These are phyloP conservation scores for Synergus japonicus DNA, from an alignment of 2,888 invertebrate species.

Conservation along the genomic window DNA sequence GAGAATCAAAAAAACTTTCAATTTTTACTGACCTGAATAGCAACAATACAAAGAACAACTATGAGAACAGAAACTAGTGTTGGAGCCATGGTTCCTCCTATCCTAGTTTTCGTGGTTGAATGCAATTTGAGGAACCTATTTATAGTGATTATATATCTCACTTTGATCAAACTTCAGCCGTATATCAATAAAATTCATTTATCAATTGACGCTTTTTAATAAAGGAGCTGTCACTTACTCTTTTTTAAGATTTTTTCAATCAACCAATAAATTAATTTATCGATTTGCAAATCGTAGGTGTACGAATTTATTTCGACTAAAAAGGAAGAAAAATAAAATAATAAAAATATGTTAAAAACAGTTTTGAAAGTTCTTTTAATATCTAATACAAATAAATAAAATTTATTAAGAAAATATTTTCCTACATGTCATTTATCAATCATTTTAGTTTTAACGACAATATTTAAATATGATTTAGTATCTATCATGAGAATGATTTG, in stretches of 20 bases:
- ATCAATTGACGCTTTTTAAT: neutral
- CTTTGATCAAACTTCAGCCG: neutral
- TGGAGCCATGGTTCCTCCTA: neutral
- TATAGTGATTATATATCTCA: neutral
- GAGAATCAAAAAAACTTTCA: neutral
- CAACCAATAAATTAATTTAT: neutral
- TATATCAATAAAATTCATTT: slow-evolving; percentile 6
- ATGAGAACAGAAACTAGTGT: neutral
- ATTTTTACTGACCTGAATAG: neutral
- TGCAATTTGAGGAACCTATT: neutral
- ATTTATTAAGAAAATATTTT: neutral
- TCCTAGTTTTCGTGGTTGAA: neutral
- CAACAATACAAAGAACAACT: neutral
- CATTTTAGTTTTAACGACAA: neutral
- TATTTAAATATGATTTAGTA: neutral
- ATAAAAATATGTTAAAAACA: neutral
- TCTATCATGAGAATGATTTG: neutral
- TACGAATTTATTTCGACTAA: neutral
- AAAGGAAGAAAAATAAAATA: neutral
- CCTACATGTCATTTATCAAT: neutral
- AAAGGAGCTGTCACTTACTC: neutral
- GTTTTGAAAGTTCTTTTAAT: neutral
- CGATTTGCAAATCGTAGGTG: neutral
- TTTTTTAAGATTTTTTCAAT: neutral
- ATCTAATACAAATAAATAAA: neutral